Evolutionary conservation across 2,888 invertebrate genomes (phyloP), one percentile per base, ranked within the genome.

Genomic region (Morpho helenor): DNA sequence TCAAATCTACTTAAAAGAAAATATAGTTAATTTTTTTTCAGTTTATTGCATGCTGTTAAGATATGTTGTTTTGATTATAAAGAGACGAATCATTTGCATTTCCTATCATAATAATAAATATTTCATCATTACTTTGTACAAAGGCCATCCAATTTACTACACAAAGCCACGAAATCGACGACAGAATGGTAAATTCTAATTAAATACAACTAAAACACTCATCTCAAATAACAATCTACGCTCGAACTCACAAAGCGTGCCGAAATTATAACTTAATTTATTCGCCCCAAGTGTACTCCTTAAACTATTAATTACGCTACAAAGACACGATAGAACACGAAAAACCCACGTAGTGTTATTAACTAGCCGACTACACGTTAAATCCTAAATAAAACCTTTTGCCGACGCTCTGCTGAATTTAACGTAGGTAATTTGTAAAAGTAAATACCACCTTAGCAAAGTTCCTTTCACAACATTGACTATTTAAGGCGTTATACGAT

Each of bases 231-330:
- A 49, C 49, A 49, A 10, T 16, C 8, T 40, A 10, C 49, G 49
- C 40, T 10, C 39, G 40, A 40, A 40, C 10, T 10, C 10, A 49
- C 49, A 40, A 49, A 49, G 49, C 40, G 10, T 31, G 31, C 31
- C 31, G 2, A 31, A 31, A 31, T 31, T 31, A 31, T 31, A 31
- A 49, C 31, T 40, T 49, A 40, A 49, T 40, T 49, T 49, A 40
- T 40, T 49, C 49, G 10, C 8, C 40, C 49, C 49, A 39, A 23
- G n/a, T 39, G 7, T 7, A 40, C n/a, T 40, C 49, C 49, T 40
- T 40, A 49, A 49, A 49, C 49, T 49, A 49, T 49, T 49, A 49
- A 49, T 49, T 49, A 49, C 31, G 47, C 8, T 48, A 23, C 7
- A 40, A n/a, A 8, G 49, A 49, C 39, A 49, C 49, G 40, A 40